phyloP scores from a whole-genome alignment of 2,888 invertebrate species.

The Rosalia funebris region DNA sequence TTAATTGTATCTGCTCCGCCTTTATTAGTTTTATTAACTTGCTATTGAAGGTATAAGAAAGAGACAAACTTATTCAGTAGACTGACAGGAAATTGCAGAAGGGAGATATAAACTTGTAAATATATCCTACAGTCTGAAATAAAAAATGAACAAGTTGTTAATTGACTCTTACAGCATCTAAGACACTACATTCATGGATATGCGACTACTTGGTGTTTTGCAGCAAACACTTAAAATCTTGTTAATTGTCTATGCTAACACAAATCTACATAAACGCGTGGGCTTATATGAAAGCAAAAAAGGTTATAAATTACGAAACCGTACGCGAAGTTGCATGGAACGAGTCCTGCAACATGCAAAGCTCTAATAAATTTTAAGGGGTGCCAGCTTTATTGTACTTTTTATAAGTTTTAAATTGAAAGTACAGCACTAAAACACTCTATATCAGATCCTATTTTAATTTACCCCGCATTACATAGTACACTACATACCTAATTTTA shows the following conservation, averaged over 20 bases:
- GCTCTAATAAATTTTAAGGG: not conserved
- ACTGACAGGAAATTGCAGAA: no score
- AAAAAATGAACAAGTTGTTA: not conserved
- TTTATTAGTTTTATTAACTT: no score
- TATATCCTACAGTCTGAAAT: no score
- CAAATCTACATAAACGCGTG: slow-evolving; percentile 6
- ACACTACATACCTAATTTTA: no score
- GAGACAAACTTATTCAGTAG: no score
- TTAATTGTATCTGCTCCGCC: no score
- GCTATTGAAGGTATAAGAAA: no score
- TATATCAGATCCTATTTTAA: no score
- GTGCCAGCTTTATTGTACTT: no score
- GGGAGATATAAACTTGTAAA: no score
- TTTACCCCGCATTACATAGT: no score
- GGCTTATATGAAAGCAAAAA: slow-evolving; percentile 3
- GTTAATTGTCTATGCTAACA: slow-evolving; percentile 6
- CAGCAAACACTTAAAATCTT: not conserved
- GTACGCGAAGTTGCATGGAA: not conserved
- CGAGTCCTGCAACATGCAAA: not conserved
- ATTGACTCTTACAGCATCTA: not conserved
- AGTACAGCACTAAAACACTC: no score
- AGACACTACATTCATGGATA: not conserved
- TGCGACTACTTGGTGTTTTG: not conserved
- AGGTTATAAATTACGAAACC: not conserved
- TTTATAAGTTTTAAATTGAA: not conserved